Percentiles rank a stretch among this genome's conserved stretches.
Conservation (phyloP, 2,888 invertebrate species). For the Zygothrica quintamaculata region DNA sequence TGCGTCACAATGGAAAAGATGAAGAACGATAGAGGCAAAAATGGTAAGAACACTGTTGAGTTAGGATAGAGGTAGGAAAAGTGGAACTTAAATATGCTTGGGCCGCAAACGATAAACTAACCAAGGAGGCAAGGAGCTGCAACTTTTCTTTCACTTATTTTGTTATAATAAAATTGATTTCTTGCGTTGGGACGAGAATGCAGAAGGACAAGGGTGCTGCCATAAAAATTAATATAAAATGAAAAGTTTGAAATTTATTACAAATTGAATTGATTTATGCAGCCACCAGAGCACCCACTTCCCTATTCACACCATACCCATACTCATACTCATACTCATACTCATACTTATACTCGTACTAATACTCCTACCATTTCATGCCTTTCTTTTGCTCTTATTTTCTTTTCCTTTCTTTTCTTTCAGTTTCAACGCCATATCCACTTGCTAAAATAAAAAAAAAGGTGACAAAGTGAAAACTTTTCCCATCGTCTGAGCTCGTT, state of each 20-base stretch:
- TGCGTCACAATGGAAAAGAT: constrained; percentile 26
- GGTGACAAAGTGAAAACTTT: constrained; percentile 77
- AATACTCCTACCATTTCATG: too few relatives aligned
- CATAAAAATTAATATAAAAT: constrained; percentile 79
- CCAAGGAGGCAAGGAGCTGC: constrained; percentile 41
- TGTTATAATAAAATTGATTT: constrained; percentile 78
- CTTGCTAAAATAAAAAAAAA: constrained; percentile 48
- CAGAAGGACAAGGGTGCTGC: constrained; percentile 45
- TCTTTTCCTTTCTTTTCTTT: too few relatives aligned
- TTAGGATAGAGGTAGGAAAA: constrained; percentile 36
- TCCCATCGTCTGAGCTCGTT: constrained; percentile 37
- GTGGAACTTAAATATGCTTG: constrained; percentile 65
- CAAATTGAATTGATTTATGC: constrained; percentile 79
- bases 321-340: too few relatives aligned
- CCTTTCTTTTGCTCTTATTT: too few relatives aligned
- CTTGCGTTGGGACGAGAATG: constrained; percentile 33
- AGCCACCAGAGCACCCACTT: constrained; percentile 28
- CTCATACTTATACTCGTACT: too few relatives aligned
- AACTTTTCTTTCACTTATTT: constrained; percentile 72
- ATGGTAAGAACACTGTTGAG: neutral
- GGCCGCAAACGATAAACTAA: constrained; percentile 60
- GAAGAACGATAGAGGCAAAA: constrained; percentile 21
- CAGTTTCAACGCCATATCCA: constrained; percentile 10
- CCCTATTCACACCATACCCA: too few relatives aligned
- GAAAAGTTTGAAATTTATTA: constrained; percentile 79